Conservation (phyloP, 2,113 vertebrate species). For the Microtus oregoni region DNA sequence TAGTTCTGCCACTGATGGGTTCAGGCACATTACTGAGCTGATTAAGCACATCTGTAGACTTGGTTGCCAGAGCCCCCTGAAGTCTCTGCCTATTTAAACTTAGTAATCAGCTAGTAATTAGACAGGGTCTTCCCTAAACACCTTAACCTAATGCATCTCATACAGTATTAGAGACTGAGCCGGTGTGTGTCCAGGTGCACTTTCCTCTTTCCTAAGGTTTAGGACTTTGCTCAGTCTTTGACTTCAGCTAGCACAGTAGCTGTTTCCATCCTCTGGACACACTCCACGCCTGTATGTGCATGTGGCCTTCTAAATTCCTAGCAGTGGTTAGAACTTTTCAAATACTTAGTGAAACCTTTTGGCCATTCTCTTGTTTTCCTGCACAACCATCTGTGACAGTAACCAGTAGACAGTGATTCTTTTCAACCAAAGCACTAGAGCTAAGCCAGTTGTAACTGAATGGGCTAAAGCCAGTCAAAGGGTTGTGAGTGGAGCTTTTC, state of each 20-base stretch:
- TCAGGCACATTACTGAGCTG: not conserved
- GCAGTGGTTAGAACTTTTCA: not conserved
- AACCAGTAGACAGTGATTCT: not conserved
- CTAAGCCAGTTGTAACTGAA: not conserved
- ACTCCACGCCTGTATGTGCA: fast-evolving
- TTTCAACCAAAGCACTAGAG: not conserved
- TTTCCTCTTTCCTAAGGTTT: not conserved
- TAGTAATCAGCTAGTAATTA: not conserved
- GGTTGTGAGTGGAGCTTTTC: not conserved
- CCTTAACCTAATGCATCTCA: not conserved
- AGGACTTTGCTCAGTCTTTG: not conserved
- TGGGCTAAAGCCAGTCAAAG: not conserved
- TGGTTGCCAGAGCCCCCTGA: not conserved
- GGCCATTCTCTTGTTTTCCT: not conserved
- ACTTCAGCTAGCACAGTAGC: not conserved
- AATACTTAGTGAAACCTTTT: not conserved
- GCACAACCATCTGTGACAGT: not conserved
- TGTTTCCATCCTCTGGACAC: not conserved
- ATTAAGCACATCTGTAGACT: not conserved
- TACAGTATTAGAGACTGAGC: not conserved
- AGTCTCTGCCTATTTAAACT: not conserved
- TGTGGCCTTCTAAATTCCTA: not conserved
- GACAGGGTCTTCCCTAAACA: not conserved
- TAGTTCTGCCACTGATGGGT: not conserved
- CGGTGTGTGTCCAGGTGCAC: not conserved